Base-by-base conservation (phyloP, 2,113 vertebrate species). In the Grammomys dolichurus region DNA sequence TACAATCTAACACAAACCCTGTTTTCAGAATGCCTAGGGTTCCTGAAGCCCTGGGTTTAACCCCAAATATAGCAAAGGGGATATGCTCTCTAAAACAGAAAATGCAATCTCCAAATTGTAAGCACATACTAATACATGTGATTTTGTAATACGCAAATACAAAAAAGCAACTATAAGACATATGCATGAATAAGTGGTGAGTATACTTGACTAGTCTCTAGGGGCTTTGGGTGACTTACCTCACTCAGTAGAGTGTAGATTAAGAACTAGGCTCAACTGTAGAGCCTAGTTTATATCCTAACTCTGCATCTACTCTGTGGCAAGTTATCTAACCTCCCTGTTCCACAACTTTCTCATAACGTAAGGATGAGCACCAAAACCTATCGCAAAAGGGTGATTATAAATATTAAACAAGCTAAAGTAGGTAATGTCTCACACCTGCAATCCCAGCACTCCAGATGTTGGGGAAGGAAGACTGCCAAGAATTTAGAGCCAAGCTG, bases 321-420 rank as follows among this genome's bases (percentile, higher is more conserved):
- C 46, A 94, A 94, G 60, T 86, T 90, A 80, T 60, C 82, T 90
- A 86, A 93, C 58, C 26, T 87, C 36, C 88, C 86, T 77, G 7
- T 82, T 81, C 77, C 91, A 82, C 60, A 54, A 17, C 81, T 81
- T 91, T 70, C 51, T 85, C 40, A 48, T 26, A 91, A 91, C 26
- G 20, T 51, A n/a, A 96, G 33, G 10, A 92, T 63, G 22, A 69
- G 51, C 87, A 89, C 12, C 92, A 63, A 54, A 85, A 70, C 11
- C 22, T 85, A 54, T 24, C 12, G 6, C 72, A 94, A 89, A 89
- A 73, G 26, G 11, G 54, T 76, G 48, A 56, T 58, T 85, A 58
- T 10, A 63, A 94, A 22, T 31, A 82, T 82, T 90, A 89, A 90
- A 86, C 48, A 54, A 93, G 72, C 70, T 82, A 91, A n/a, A 19